A percentile compares a stretch with the other conserved stretches of the same genome.
These are phyloP conservation scores for Pachyramphus minor DNA, from an alignment of 2,113 vertebrate species.

Conservation along the genomic window DNA sequence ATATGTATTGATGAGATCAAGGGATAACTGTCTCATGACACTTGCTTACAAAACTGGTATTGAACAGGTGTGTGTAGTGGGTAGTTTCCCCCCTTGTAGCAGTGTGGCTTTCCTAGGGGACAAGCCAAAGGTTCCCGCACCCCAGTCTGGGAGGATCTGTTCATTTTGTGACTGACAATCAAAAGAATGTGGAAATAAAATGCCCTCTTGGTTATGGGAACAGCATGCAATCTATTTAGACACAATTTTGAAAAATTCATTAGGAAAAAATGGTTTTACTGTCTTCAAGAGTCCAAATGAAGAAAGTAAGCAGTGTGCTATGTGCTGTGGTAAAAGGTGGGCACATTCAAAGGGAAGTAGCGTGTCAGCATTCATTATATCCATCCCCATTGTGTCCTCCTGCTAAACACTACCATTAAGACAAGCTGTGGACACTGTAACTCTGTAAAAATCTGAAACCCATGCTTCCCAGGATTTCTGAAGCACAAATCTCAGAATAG, in stretches of 20 bases:
- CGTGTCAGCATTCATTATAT: neutral
- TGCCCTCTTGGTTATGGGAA: neutral
- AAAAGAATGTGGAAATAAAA: neutral
- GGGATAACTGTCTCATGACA: accelerated
- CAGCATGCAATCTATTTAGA: neutral
- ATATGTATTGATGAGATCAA: neutral
- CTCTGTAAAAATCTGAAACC: neutral
- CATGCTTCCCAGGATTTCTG: neutral
- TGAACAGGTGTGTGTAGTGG: neutral
- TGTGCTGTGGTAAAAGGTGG: neutral
- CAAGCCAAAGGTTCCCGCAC: neutral
- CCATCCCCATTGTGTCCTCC: neutral
- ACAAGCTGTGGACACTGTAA: neutral
- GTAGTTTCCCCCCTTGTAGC: neutral
- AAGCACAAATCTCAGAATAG: neutral
- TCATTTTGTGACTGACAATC: neutral
- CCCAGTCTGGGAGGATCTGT: neutral
- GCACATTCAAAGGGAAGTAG: neutral
- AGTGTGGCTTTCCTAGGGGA: neutral
- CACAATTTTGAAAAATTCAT: neutral
- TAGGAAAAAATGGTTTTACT: neutral
- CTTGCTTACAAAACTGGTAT: accelerated
- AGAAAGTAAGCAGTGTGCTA: neutral
- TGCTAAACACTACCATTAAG: neutral
- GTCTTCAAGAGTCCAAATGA: neutral